These are phyloP conservation scores for Hephaestus fuliginosus DNA, from an alignment of 2,797 vertebrate genomes.

Conservation along the genomic window DNA sequence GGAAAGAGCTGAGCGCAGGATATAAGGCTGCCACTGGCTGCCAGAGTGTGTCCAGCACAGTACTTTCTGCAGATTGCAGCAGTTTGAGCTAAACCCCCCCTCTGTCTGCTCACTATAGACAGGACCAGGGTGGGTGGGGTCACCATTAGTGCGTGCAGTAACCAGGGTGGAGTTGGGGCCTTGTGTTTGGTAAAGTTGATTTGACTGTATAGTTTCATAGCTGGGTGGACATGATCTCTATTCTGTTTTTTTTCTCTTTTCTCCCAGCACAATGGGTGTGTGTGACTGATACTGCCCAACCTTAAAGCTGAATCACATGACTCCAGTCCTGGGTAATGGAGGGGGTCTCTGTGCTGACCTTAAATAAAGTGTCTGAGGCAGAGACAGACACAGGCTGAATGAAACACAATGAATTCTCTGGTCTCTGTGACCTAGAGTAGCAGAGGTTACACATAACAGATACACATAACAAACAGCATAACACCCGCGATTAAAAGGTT, in stretches of 20 bases:
- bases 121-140: constrained; percentile 66
- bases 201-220: constrained; percentile 58
- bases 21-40: constrained; percentile 76
- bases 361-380: constrained; percentile 34
- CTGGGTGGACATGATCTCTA: constrained; percentile 40
- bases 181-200: constrained; percentile 51
- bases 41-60: constrained; percentile 78
- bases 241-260: constrained; percentile 29
- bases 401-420: constrained; percentile 3
- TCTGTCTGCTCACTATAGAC: constrained; percentile 82
- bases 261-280: constrained; percentile 30
- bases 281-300: constrained; percentile 54
- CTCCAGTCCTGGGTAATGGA: constrained; percentile 37
- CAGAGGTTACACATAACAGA: constrained; percentile 4
- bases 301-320: constrained; percentile 75
- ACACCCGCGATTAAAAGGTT: too few species aligned
- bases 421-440: constrained; percentile 10
- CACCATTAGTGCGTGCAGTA: constrained; percentile 58
- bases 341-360: constrained; percentile 38
- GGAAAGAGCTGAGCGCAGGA: constrained; percentile 86
- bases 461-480: too few species aligned
- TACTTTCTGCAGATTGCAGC: constrained; percentile 87
- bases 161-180: constrained; percentile 49
- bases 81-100: constrained; percentile 84
- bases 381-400: constrained; percentile 15